Conservation (phyloP, 92 coral and sea anemone genomes). For the Bergia puertoricense region DNA sequence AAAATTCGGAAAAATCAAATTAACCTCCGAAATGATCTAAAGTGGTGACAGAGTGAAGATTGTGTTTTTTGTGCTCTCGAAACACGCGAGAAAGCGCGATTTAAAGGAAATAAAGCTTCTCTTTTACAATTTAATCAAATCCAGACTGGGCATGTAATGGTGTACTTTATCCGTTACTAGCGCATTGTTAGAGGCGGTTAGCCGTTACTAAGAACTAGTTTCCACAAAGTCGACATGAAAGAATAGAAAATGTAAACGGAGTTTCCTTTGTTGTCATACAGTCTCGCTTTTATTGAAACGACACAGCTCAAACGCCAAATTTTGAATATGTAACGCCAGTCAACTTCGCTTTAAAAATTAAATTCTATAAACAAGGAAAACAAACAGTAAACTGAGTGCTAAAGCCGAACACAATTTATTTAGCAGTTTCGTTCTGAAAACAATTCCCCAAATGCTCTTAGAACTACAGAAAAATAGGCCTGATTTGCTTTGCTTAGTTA, state of each 20-base stretch:
- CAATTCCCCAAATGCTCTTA: slow-evolving; percentile 19
- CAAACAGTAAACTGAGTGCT: slow-evolving; percentile 70
- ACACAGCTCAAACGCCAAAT: slow-evolving; percentile 63
- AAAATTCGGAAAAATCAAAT: slow-evolving; percentile 69
- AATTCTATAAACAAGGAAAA: slow-evolving; percentile 76
- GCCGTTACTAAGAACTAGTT: slow-evolving; percentile 82
- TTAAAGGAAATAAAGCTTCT: slow-evolving; percentile 26
- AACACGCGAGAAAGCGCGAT: slow-evolving; percentile 31
- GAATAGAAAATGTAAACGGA: slow-evolving; percentile 44
- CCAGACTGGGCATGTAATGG: slow-evolving; percentile 47
- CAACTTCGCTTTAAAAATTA: slow-evolving; percentile 88
- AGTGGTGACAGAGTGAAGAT: slow-evolving; percentile 37
- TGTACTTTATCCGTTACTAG: slow-evolving; percentile 70
- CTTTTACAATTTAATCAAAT: slow-evolving; percentile 88
- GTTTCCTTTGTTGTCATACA: slow-evolving; percentile 43
- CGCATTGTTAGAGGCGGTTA: slow-evolving; percentile 78
- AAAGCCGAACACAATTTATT: slow-evolving; percentile 54
- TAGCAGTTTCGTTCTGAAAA: slow-evolving; percentile 28
- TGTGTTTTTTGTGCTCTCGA: slow-evolving; percentile 33
- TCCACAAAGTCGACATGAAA: slow-evolving; percentile 44
- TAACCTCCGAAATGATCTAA: slow-evolving; percentile 56
- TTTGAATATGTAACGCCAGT: slow-evolving; percentile 63
- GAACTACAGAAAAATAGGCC: background rate
- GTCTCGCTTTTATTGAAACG: slow-evolving; percentile 52
- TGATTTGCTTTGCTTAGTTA: slow-evolving; percentile 41